Base-by-base conservation (phyloP, 2,797 vertebrate species). In the Sebastes vulpes region DNA sequence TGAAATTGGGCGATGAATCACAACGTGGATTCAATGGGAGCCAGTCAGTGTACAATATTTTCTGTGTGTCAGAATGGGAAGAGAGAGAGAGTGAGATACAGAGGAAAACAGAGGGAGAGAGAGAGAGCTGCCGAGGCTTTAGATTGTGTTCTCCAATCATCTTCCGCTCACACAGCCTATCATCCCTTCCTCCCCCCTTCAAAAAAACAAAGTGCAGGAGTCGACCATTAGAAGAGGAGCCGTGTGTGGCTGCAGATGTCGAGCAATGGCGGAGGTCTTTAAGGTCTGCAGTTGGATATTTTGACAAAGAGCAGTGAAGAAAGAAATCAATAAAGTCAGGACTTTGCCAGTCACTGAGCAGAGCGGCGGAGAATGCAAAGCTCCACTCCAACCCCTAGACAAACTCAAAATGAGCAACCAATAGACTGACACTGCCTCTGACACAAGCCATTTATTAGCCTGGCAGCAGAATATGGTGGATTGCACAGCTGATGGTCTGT, bases 1-100 rank as follows among this genome's bases (percentile, higher is more conserved):
- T 98, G 98, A 98, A 98, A 99, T 98, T 98, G 97, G 97, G 97
- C 98, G 97, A 98, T 98, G 98, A 98, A 99, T 99, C 98, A 99
- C 97, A 89, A 93, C 88, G 96, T 96, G 96, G 97, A 98, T 98
- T 98, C 98, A 98, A 97, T 97, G 97, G 98, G 96, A 98, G 97
- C 97, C 97, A 98, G 97, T 98, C 97, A 96, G 97, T 97, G 97
- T 97, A 97, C 98, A 98, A 98, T 98, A 98, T 98, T 98, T 98
- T 98, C 97, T 98, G 97, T 97, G 96, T 98, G 98, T 99, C 98
- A 98, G 96, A 97, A 97, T 95, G 96, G 96, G 97, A 96, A 96
- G 96, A 95, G 95, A 95, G 92, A 77, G 97, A 95, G 96, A 95
- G 95, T 94, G 93, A 95, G 93, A 94, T 88, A 77, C 95, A 97